phyloP scores from a whole-genome alignment of 2,113 vertebrate genomes.

The Labeo rohita region DNA sequence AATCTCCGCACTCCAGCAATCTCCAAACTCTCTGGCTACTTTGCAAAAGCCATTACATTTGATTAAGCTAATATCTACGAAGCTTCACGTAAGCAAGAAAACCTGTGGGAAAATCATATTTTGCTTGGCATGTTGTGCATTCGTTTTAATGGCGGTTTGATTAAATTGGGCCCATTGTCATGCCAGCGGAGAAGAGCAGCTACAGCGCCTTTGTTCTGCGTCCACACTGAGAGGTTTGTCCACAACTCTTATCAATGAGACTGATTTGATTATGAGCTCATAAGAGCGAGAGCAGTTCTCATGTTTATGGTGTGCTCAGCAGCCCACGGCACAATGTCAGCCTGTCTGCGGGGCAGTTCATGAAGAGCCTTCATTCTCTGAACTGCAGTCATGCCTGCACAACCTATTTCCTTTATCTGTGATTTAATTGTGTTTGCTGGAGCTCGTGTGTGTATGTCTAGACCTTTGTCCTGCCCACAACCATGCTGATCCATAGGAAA shows the following conservation, averaged over 20 bases:
- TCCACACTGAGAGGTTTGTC: conserved; percentile 78
- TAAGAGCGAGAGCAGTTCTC: conserved; percentile 75
- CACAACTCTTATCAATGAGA: conserved; percentile 74
- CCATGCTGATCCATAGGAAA: background rate
- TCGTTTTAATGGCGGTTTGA: conserved; percentile 22
- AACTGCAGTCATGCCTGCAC: conserved; percentile 74
- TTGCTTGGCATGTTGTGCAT: conserved; percentile 5
- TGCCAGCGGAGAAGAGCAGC: conserved; percentile 34
- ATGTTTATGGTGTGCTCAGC: conserved; percentile 80
- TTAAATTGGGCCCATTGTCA: conserved; percentile 27
- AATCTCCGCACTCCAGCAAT: background rate
- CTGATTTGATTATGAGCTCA: conserved; percentile 80
- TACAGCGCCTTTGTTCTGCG: conserved; percentile 70
- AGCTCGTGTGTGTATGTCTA: conserved; percentile 37
- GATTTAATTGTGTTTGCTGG: conserved; percentile 78
- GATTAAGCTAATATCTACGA: conserved; percentile 12
- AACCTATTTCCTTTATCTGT: conserved; percentile 76
- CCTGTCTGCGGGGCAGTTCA: conserved; percentile 68
- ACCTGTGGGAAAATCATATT: conserved; percentile 41
- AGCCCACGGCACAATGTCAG: conserved; percentile 76
- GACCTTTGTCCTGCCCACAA: conserved; percentile 49
- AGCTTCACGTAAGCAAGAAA: conserved; percentile 11
- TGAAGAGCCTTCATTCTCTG: conserved; percentile 74
- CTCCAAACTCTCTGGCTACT: background rate
- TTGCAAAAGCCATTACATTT: background rate